These are phyloP conservation scores for Deladenus siricidicola DNA, from an alignment of 2,888 invertebrate genomes.

Conservation along the genomic window DNA sequence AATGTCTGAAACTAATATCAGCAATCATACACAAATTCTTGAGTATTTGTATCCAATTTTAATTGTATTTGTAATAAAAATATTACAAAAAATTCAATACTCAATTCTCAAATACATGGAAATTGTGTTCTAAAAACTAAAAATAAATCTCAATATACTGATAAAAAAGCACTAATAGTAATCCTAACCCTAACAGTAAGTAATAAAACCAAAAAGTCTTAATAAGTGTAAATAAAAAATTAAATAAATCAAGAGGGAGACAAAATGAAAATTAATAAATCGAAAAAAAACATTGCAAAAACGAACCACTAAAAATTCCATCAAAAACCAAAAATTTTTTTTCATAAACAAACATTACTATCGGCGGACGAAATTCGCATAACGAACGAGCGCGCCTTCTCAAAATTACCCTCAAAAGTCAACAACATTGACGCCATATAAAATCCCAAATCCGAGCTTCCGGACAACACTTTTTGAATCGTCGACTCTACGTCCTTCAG, in stretches of 20 bases:
- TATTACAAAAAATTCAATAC: conserved; percentile 23
- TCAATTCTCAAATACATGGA: background rate
- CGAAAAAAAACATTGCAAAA: conserved; percentile 1
- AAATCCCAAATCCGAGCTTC: conserved; percentile 8
- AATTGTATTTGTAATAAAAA: no score
- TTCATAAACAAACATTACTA: background rate
- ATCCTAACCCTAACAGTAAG: no score
- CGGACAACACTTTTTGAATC: no score
- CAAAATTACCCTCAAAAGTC: conserved; percentile 22
- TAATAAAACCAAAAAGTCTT: no score
- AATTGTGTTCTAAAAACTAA: no score
- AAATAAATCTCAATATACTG: no score
- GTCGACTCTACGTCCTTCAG: conserved; percentile 23
- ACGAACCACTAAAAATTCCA: background rate
- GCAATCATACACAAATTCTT: no score
- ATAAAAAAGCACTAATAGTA: no score
- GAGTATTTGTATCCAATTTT: no score
- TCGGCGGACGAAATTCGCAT: background rate
- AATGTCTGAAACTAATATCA: no score
- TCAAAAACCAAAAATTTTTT: background rate
- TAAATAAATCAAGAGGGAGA: no score
- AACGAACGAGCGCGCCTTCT: conserved; percentile 27
- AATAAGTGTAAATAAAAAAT: no score
- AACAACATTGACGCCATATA: conserved; percentile 22
- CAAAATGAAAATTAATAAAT: conserved; percentile 16